Base-by-base conservation (phyloP, 1,140 invertebrate species). In the Harlomillsia oculata region DNA sequence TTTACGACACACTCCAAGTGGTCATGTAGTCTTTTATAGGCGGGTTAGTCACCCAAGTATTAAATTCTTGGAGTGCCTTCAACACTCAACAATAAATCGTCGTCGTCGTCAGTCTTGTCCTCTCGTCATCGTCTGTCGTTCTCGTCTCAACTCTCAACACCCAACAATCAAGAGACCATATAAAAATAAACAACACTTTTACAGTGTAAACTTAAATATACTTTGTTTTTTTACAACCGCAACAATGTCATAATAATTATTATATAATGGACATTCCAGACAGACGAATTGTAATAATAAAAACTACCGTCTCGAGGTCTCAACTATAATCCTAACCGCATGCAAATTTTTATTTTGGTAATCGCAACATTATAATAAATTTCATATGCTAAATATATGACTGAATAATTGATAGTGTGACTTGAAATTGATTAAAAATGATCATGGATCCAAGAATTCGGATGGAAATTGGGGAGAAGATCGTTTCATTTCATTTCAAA, bases 1-100 rank as follows among this genome's bases (percentile, higher is more conserved):
- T 55, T 30, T 44, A 48, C 48, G 39, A 44, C 43, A 29, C n/a
- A n/a, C 25, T 48, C 26, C 25, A 48, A 30, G 20, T 23, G 29
- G 45, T 30, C 29, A 48, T 46, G 21, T 48, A 43, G 43, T 55
- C 46, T 48, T 55, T 55, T 55, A 55, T 44, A 44, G 44, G 34
- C 26, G 39, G n/a, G 43, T 36, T 55, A 30, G 30, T 30, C 45
- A 32, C 34, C 45, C 30, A 28, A 48, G 53, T 55, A 55, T 55
- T 55, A 55, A 55, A 55, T 55, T 55, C 53, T 48, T 55, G 28
- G 20, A 43, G 29, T 34, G 37, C 30, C 43, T 43, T 28, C 28
- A 48, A 44, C 30, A 32, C 28, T 21, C 30, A 18, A 48, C 34
- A 48, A 48, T 48, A 32, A 32, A 28, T 48, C 16, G 18, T 48